Evolutionary conservation across 2,113 vertebrate genomes (phyloP).

Genomic region (Triplophysa tibetana): DNA sequence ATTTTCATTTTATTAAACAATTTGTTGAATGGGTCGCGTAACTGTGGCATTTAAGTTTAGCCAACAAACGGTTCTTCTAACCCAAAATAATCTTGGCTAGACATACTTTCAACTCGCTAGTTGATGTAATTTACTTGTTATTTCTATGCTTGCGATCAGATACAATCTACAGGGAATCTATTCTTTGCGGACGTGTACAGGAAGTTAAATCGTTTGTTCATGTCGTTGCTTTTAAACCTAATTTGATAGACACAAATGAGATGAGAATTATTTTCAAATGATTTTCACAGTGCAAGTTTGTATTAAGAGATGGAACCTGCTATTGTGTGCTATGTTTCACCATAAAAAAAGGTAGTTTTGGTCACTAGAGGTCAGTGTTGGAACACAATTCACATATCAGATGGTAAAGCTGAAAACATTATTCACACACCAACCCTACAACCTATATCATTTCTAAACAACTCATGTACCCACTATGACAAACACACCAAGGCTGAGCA

Average conservation of each 20-base stretch:
- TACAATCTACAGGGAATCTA: no score
- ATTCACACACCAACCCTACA: neutral
- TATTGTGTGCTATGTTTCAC: slow-evolving; percentile 50
- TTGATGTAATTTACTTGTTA: no score
- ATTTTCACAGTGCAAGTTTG: slow-evolving; percentile 36
- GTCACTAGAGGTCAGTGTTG: slow-evolving; percentile 97
- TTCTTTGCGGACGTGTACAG: no score
- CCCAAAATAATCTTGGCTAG: no score
- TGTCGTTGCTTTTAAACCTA: no score
- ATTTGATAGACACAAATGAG: neutral
- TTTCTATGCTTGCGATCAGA: no score
- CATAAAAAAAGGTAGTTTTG: slow-evolving; percentile 1
- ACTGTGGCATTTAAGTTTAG: no score
- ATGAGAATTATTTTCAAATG: neutral
- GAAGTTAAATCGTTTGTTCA: no score
- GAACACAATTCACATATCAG: slow-evolving; percentile 72
- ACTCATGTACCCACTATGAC: neutral
- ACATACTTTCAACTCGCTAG: no score
- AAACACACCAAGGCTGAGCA: neutral
- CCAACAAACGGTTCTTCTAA: no score
- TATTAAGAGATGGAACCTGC: slow-evolving; percentile 64
- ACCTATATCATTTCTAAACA: neutral
- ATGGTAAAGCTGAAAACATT: neutral
- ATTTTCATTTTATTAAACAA: no score
- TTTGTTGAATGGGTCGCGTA: no score